phyloP scores from a whole-genome alignment of 2,113 vertebrate species.

The Fulmarus glacialis region DNA sequence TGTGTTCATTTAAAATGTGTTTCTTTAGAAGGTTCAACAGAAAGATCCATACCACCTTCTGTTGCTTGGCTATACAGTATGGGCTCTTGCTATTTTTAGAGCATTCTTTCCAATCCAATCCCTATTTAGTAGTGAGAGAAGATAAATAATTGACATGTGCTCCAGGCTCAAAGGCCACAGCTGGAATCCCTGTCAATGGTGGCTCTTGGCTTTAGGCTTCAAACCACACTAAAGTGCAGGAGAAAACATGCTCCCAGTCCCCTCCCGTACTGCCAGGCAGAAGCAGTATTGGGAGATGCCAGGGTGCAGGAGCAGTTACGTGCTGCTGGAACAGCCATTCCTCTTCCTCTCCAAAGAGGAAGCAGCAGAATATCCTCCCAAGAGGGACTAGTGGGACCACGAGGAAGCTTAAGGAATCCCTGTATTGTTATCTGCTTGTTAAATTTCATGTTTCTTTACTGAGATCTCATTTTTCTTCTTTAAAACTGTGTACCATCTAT shows the following conservation, averaged over 20 bases:
- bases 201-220: not conserved
- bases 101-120: not conserved
- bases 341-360: not conserved
- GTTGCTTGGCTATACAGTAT: not conserved
- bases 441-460: not conserved
- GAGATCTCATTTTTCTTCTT: not conserved
- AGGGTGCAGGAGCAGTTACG: not conserved
- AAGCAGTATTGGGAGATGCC: not conserved
- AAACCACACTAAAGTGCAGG: not conserved
- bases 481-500: not conserved
- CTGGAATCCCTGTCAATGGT: not conserved
- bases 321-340: not conserved
- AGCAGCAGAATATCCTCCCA: not conserved
- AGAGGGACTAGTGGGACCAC: not conserved
- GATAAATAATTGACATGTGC: not conserved
- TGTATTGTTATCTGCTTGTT: not conserved
- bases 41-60: not conserved
- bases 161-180: not conserved
- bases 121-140: not conserved
- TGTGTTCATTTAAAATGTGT: constrained; percentile 7
- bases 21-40: constrained; percentile 5
- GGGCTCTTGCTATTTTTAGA: not conserved
- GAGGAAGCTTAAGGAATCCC: not conserved
- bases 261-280: not conserved
- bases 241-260: not conserved